Conservation (phyloP, 1,140 invertebrate genomes). For the Euschistus heros region DNA sequence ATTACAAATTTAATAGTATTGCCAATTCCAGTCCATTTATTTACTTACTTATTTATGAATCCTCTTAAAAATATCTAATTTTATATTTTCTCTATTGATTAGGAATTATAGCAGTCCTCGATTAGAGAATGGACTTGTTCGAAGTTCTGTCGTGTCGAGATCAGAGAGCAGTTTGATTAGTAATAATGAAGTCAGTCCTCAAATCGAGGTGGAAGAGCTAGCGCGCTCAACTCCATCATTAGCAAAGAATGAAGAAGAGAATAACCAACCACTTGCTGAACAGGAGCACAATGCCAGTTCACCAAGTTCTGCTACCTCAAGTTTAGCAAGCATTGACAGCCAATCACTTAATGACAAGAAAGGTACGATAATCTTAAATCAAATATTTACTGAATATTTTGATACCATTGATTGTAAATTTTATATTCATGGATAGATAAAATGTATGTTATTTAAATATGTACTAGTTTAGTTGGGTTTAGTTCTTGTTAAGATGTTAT, state of each 20-base stretch:
- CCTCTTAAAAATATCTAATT: too few species aligned
- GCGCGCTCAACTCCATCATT: background rate
- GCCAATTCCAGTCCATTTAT: too few species aligned
- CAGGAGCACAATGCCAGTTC: background rate
- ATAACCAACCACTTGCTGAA: background rate
- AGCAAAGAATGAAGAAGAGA: background rate
- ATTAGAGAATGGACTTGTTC: background rate
- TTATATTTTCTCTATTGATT: too few species aligned
- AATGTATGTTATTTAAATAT: too few species aligned
- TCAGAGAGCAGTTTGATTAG: background rate
- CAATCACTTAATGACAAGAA: conserved; percentile 6
- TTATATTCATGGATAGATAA: too few species aligned
- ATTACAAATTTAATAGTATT: too few species aligned
- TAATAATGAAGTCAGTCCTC: background rate
- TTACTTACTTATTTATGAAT: too few species aligned
- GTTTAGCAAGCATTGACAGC: conserved; percentile 18
- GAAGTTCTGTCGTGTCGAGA: background rate
- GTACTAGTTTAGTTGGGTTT: too few species aligned
- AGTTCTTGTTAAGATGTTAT: too few species aligned
- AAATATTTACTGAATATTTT: too few species aligned
- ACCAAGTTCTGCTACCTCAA: conserved; percentile 3
- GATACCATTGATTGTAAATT: too few species aligned
- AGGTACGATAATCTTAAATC: too few species aligned
- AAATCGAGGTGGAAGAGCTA: background rate
- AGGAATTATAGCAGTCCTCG: background rate